These are phyloP conservation scores for Tenodera sinensis DNA, from an alignment of 2,888 invertebrate species.

Conservation along the genomic window DNA sequence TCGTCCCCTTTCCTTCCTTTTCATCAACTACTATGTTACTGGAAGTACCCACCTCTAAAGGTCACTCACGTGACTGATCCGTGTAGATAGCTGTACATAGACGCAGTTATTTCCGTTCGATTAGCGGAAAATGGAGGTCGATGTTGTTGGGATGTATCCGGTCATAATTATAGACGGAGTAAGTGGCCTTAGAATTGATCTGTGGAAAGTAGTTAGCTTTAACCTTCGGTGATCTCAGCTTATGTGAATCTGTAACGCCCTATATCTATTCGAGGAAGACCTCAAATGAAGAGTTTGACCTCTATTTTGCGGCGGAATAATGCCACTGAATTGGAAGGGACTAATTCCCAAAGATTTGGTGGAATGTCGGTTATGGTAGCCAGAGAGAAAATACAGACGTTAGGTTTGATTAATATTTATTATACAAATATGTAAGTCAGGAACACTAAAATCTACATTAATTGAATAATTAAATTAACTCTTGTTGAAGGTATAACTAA, in stretches of 20 bases:
- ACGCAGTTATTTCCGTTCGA: no score
- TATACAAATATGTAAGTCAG: not conserved
- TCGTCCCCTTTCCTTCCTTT: not conserved
- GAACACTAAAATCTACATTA: slow-evolving; percentile 5
- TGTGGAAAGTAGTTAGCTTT: no score
- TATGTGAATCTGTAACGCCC: no score
- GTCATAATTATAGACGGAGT: no score
- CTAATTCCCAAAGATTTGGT: no score
- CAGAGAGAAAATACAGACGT: not conserved
- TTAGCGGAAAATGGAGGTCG: not conserved
- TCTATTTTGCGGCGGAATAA: no score
- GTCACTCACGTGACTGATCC: not conserved
- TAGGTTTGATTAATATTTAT: not conserved
- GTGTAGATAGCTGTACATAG: no score
- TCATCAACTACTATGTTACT: not conserved
- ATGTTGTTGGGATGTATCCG: not conserved
- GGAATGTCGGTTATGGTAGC: not conserved
- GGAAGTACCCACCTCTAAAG: not conserved
- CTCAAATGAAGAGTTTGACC: no score
- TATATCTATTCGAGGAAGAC: no score
- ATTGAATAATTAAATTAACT: slow-evolving; percentile 39
- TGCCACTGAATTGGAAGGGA: no score
- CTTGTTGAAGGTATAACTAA: slow-evolving; percentile 80
- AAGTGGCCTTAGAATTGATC: no score
- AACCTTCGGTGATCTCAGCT: no score